Conservation (phyloP, 2,888 invertebrate species). For the Willowsia nigromaculata region DNA sequence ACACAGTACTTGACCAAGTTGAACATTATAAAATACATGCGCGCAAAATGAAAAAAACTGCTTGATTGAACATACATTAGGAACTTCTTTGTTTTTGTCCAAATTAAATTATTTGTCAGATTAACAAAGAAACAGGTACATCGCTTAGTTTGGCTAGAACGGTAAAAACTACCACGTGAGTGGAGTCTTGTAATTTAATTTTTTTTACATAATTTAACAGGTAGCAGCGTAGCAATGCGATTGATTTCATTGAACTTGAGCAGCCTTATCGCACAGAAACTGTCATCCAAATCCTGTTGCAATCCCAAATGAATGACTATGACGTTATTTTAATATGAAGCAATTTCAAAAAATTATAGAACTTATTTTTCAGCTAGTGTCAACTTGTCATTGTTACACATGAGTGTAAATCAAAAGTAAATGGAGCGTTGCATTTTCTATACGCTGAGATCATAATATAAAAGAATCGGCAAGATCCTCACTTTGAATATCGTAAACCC, state of each 20-base stretch:
- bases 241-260: constrained; percentile 11
- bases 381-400: neutral
- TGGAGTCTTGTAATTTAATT: neutral
- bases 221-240: neutral
- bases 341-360: constrained; percentile 13
- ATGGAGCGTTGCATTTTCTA: neutral
- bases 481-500: neutral
- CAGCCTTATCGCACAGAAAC: neutral
- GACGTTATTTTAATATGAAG: neutral
- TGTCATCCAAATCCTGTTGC: neutral
- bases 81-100: neutral
- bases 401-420: neutral
- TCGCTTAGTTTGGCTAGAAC: constrained; percentile 1
- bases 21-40: neutral
- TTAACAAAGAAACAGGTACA: constrained; percentile 36
- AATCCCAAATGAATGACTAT: neutral
- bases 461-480: neutral
- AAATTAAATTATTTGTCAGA: constrained; percentile 52
- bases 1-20: neutral
- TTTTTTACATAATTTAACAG: too few relatives aligned
- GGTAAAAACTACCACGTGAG: constrained; percentile 14
- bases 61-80: neutral
- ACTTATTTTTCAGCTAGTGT: neutral
- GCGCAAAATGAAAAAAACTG: neutral
- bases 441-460: neutral